A percentile compares a stretch with the other conserved stretches of the same genome.
These are phyloP conservation scores for Vanessa atalanta DNA, from an alignment of 1,140 invertebrate species.

Conservation along the genomic window DNA sequence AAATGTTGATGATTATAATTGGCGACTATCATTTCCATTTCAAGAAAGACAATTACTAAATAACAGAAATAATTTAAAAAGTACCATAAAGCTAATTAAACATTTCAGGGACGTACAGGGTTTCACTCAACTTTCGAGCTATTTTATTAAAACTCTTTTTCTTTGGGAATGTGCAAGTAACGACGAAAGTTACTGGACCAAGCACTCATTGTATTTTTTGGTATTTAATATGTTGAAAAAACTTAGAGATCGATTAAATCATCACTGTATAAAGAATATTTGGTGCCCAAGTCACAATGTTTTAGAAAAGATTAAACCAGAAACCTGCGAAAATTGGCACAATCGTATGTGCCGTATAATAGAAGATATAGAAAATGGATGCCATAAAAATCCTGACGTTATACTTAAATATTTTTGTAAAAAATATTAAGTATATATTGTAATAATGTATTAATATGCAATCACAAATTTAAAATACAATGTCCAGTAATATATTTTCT, in stretches of 20 bases:
- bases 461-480: too few species aligned
- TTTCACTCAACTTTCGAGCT: constrained; percentile 54
- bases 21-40: constrained; percentile 57
- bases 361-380: constrained; percentile 44
- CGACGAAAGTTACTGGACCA: constrained; percentile 46
- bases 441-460: too few species aligned
- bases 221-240: constrained; percentile 52
- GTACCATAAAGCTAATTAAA: constrained; percentile 49
- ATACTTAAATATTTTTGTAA: constrained; percentile 48
- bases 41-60: constrained; percentile 50
- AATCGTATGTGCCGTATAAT: constrained; percentile 48
- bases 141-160: constrained; percentile 59
- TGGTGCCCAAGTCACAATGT: constrained; percentile 56
- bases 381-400: constrained; percentile 36
- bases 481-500: too few species aligned
- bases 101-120: constrained; percentile 53
- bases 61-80: constrained; percentile 54
- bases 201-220: constrained; percentile 46
- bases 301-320: constrained; percentile 47
- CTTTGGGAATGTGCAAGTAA: constrained; percentile 49
- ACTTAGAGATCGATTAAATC: constrained; percentile 42
- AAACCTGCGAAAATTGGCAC: constrained; percentile 51
- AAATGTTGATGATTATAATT: constrained; percentile 47
- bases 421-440: neutral
- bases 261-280: constrained; percentile 49